Evolutionary conservation across 2,113 vertebrate genomes (phyloP).

Genomic region (Pristiophorus japonicus): DNA sequence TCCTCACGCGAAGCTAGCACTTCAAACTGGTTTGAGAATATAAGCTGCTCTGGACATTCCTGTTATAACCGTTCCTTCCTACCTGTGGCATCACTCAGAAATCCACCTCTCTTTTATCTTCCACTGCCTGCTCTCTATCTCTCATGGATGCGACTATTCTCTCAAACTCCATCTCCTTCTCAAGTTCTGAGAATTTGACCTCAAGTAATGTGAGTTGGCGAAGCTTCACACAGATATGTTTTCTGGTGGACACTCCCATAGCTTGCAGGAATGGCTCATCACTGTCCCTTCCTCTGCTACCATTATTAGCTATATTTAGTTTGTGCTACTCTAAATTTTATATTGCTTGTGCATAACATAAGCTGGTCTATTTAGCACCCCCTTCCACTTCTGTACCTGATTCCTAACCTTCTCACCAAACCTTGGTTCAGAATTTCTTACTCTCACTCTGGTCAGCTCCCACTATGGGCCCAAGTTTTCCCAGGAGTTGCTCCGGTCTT

Average conservation of each 20-base stretch:
- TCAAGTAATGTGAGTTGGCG: background rate
- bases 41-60: background rate
- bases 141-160: background rate
- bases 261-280: background rate
- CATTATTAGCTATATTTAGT: background rate
- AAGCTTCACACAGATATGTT: background rate
- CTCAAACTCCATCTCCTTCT: background rate
- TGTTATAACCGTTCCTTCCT: background rate
- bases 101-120: background rate
- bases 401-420: background rate
- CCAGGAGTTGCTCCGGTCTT: too few relatives aligned
- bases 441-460: background rate
- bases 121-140: background rate
- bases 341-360: background rate
- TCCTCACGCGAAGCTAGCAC: background rate
- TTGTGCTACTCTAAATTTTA: background rate
- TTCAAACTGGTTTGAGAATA: background rate
- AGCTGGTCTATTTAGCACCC: background rate
- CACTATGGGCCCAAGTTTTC: too few relatives aligned
- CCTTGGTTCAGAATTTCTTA: background rate
- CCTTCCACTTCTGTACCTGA: background rate
- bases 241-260: background rate
- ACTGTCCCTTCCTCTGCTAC: too few relatives aligned
- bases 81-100: background rate
- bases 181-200: background rate